phyloP scores from a whole-genome alignment of 2,113 vertebrate species.

The Aphyosemion australe region DNA sequence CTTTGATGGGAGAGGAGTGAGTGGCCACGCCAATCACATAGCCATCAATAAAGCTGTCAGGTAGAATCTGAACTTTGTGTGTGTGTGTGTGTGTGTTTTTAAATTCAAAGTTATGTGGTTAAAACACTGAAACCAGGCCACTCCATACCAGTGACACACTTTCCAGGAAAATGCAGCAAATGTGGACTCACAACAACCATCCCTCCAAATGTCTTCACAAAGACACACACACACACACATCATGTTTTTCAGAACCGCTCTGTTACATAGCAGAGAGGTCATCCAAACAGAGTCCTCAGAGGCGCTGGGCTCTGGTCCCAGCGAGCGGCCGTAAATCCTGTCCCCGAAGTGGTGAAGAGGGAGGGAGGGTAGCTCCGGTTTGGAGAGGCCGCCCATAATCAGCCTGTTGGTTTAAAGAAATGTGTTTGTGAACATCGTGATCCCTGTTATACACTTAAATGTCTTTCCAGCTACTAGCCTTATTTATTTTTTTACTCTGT shows the following conservation, averaged over 20 bases:
- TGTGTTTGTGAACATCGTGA: conserved; percentile 23
- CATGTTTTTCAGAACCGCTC: conserved; percentile 59
- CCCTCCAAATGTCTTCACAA: conserved; percentile 46
- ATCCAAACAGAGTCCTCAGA: conserved; percentile 64
- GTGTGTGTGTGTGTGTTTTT: background rate
- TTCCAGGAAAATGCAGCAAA: conserved; percentile 52
- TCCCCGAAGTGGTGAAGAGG: conserved; percentile 40
- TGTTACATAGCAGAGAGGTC: conserved; percentile 68
- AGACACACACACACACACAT: conserved; percentile 31
- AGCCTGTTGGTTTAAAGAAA: conserved; percentile 39
- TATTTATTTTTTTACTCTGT: background rate
- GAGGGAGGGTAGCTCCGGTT: conserved; percentile 52
- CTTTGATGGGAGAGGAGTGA: conserved; percentile 91
- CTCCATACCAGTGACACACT: conserved; percentile 45
- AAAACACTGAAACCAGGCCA: conserved; percentile 22
- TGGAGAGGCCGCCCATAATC: conserved; percentile 56
- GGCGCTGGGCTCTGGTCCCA: conserved; percentile 52
- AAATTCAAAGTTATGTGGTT: conserved; percentile 20
- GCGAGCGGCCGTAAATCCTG: conserved; percentile 65
- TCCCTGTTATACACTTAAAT: conserved; percentile 14
- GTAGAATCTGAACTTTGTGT: conserved; percentile 69
- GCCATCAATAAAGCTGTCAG: conserved; percentile 85
- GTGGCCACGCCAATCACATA: conserved; percentile 89
- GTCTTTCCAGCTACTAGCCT: background rate
- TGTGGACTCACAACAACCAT: conserved; percentile 38